Conservation (phyloP, 23 tunicate genomes). For the Clavelina lepadiformis region DNA sequence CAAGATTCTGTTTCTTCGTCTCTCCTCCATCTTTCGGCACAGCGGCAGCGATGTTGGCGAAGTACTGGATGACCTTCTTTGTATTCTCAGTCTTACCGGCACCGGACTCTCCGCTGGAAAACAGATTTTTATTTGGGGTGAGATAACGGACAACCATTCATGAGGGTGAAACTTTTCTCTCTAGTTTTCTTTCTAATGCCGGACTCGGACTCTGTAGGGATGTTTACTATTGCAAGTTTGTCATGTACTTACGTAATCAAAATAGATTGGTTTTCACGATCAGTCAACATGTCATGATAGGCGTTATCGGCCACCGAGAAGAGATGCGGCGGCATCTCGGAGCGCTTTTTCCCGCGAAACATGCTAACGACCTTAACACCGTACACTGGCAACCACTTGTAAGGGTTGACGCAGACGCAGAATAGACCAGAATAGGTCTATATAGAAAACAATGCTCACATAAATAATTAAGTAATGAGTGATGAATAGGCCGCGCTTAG, state of each 20-base stretch:
- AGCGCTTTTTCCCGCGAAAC: slow-evolving; percentile 86
- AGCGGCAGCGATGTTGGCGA: slow-evolving; percentile 86
- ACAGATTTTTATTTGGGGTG: neutral
- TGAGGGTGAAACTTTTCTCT: neutral
- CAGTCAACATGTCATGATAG: slow-evolving; percentile 92
- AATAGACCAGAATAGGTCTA: slow-evolving; percentile 98
- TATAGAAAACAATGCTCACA: slow-evolving; percentile 5
- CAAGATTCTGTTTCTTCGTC: slow-evolving; percentile 76
- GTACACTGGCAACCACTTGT: slow-evolving; percentile 98
- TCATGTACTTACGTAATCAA: slow-evolving; percentile 78
- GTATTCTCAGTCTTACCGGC: slow-evolving; percentile 99
- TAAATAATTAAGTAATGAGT: neutral
- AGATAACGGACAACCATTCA: neutral
- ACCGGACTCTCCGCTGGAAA: slow-evolving; percentile 89
- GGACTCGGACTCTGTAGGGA: too few species aligned
- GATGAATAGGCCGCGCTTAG: neutral
- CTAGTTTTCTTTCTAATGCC: too few species aligned
- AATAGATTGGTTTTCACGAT: slow-evolving; percentile 97
- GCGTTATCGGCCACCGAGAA: slow-evolving; percentile 98
- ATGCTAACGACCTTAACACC: slow-evolving; percentile 77
- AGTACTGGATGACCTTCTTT: slow-evolving; percentile 97
- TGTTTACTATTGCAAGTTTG: too few species aligned
- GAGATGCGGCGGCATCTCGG: slow-evolving; percentile 94
- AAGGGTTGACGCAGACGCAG: slow-evolving; percentile 94
- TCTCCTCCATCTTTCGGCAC: slow-evolving; percentile 14